These are phyloP conservation scores for Ligdia adustata DNA, from an alignment of 2,888 invertebrate genomes.

Conservation along the genomic window DNA sequence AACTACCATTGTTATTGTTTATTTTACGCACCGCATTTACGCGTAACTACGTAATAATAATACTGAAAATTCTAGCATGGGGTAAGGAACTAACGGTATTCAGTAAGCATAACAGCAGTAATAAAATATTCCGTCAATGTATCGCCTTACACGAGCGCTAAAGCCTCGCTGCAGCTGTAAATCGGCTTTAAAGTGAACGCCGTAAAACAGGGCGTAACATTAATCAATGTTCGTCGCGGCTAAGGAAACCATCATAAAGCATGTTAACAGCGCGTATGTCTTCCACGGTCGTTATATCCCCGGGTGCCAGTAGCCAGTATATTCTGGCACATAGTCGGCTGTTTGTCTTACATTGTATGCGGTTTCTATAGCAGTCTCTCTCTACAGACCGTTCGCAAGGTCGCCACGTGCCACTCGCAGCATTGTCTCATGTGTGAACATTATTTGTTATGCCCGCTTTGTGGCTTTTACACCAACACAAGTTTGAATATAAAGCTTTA, in stretches of 20 bases:
- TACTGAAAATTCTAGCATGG: neutral
- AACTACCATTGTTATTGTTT: conserved; percentile 21
- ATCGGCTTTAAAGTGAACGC: conserved; percentile 18
- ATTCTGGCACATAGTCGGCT: conserved; percentile 47
- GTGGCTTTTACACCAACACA: conserved; percentile 27
- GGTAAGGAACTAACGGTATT: neutral
- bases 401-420: conserved; percentile 57
- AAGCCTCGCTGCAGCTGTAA: conserved; percentile 6
- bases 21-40: conserved; percentile 11
- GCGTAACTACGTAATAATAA: neutral
- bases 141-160: conserved; percentile 3
- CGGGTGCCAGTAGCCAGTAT: conserved; percentile 27
- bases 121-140: conserved; percentile 3
- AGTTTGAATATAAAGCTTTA: conserved; percentile 37
- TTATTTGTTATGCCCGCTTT: conserved; percentile 36
- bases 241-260: conserved; percentile 37
- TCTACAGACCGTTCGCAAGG: conserved; percentile 55
- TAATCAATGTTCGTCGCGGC: conserved; percentile 23
- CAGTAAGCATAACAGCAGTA: neutral
- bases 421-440: conserved; percentile 49
- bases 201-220: conserved; percentile 23
- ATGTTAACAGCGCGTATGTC: conserved; percentile 45
- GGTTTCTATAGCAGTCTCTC: conserved; percentile 49
- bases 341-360: conserved; percentile 52
- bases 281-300: conserved; percentile 48